These are phyloP conservation scores for Carlito syrichta DNA, from an alignment of 2,113 vertebrate species.

Conservation along the genomic window DNA sequence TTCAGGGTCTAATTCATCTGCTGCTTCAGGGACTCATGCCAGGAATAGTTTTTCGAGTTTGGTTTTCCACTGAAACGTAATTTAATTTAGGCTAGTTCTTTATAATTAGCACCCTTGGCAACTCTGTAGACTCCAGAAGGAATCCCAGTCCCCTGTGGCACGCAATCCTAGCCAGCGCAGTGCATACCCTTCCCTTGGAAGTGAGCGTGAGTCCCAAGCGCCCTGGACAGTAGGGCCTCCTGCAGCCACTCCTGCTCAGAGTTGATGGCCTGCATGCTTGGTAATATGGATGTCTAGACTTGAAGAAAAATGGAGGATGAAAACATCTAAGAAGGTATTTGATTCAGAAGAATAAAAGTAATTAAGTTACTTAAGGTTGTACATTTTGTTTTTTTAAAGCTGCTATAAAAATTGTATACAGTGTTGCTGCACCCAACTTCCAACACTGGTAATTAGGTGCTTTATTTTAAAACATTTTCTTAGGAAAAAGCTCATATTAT, in stretches of 20 bases:
- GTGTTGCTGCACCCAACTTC: neutral
- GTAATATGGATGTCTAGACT: neutral
- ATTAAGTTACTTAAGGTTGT: neutral
- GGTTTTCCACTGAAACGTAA: neutral
- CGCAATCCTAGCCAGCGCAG: neutral
- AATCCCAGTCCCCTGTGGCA: neutral
- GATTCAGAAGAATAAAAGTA: neutral
- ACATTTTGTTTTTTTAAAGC: neutral
- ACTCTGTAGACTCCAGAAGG: neutral
- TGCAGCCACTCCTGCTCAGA: fast-evolving
- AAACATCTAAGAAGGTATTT: neutral
- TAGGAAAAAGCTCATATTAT: neutral
- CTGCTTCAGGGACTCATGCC: neutral
- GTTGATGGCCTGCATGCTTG: fast-evolving
- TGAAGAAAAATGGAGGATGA: neutral
- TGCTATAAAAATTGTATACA: neutral
- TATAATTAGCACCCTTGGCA: neutral
- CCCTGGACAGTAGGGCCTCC: fast-evolving
- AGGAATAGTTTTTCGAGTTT: neutral
- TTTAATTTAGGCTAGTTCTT: neutral
- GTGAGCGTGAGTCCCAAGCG: neutral
- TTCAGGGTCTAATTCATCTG: neutral
- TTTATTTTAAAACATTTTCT: slow-evolving; percentile 17
- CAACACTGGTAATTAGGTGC: neutral
- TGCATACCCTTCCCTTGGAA: neutral